A percentile compares a stretch with the other conserved stretches of the same genome.
Conservation (phyloP, 2,113 vertebrate genomes). For the Dinomys branickii region DNA sequence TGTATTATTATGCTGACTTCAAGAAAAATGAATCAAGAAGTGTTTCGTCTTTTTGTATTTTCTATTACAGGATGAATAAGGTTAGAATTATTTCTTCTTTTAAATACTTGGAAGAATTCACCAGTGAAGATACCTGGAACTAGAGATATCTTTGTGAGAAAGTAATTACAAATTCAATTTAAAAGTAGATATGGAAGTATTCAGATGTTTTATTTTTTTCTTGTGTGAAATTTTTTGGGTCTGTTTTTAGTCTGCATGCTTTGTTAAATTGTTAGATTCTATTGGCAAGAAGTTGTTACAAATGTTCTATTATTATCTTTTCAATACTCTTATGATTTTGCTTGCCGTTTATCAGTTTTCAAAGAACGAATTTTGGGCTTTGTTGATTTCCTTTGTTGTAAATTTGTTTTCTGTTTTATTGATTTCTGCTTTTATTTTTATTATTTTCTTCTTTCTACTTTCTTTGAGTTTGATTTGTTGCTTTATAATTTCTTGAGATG, state of each 20-base stretch:
- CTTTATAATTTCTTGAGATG: slow-evolving; percentile 51
- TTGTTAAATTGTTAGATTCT: slow-evolving; percentile 30
- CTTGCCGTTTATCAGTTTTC: slow-evolving; percentile 54
- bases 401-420: slow-evolving; percentile 52
- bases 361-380: slow-evolving; percentile 51
- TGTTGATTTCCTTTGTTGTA: slow-evolving; percentile 61
- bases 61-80: not conserved
- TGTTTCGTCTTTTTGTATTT: slow-evolving; percentile 61
- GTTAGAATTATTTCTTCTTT: slow-evolving; percentile 23
- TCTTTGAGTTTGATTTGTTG: slow-evolving; percentile 53
- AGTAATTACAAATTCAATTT: slow-evolving; percentile 57
- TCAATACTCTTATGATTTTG: not conserved
- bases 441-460: slow-evolving; percentile 52
- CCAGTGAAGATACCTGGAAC: not conserved
- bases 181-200: not conserved
- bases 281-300: slow-evolving; percentile 34
- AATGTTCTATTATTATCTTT: slow-evolving; percentile 45
- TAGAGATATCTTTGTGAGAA: slow-evolving; percentile 44
- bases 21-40: slow-evolving; percentile 50
- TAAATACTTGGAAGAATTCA: slow-evolving; percentile 34
- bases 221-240: not conserved
- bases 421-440: slow-evolving; percentile 62
- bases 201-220: slow-evolving; percentile 43
- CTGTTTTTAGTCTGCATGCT: not conserved
- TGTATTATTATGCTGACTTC: slow-evolving; percentile 33